These are phyloP conservation scores for Tapirus indicus DNA, from an alignment of 2,797 vertebrate species.

Conservation along the genomic window DNA sequence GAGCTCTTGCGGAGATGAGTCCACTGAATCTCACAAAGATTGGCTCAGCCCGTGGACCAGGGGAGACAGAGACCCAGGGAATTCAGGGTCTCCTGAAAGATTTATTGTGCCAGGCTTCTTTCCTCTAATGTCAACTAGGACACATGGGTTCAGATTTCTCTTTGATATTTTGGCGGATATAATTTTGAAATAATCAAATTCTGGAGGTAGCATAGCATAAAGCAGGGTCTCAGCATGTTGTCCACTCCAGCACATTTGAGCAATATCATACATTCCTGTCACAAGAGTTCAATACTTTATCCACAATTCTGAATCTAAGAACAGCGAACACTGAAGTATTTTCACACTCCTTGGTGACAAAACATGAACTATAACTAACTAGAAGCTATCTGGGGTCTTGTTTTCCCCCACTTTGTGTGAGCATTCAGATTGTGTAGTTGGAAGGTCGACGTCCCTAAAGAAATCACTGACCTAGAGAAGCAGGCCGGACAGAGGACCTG, in stretches of 20 bases:
- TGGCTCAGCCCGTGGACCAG: too few relatives aligned
- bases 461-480: neutral
- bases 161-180: neutral
- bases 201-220: neutral
- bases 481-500: neutral
- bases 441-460: neutral
- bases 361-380: neutral
- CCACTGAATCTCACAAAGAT: neutral
- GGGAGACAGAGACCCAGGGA: rapidly evolving
- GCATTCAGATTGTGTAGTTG: neutral
- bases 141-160: neutral
- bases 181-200: neutral
- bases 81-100: neutral
- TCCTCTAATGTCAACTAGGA: neutral
- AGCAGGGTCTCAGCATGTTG: neutral
- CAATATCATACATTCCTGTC: neutral
- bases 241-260: neutral
- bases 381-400: neutral
- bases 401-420: neutral
- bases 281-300: neutral
- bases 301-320: neutral
- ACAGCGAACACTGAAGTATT: neutral
- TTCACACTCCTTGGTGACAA: neutral
- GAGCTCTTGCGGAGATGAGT: neutral
- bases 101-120: neutral